A percentile compares a stretch with the other conserved stretches of the same genome.
phyloP scores from a whole-genome alignment of 1,140 invertebrate genomes.

The Neodiprion lecontei region DNA sequence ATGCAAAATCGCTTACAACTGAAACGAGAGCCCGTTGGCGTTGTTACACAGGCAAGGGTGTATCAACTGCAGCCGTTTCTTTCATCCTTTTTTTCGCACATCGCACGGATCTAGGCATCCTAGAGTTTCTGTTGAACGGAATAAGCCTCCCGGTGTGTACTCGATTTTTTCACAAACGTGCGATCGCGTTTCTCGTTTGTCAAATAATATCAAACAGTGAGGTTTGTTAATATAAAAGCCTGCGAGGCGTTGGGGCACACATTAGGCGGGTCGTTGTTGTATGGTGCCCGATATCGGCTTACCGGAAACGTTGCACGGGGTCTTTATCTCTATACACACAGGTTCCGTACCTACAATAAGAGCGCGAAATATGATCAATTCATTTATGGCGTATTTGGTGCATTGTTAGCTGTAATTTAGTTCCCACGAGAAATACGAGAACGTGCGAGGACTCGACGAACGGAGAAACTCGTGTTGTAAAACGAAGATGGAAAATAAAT shows the following conservation, averaged over 20 bases:
- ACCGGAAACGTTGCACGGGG: not conserved
- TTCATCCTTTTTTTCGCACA: not conserved
- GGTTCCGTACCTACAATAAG: conserved; percentile 11
- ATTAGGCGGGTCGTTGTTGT: not conserved
- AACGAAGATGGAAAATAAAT: not conserved
- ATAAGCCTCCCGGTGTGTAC: too few species aligned
- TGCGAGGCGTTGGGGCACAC: not conserved
- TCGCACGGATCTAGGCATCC: too few species aligned
- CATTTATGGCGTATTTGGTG: conserved; percentile 26
- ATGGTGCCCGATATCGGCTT: not conserved
- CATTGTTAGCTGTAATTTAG: conserved; percentile 26
- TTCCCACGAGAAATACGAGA: conserved; percentile 44
- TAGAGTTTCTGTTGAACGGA: too few species aligned
- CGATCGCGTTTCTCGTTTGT: not conserved
- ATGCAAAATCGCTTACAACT: not conserved
- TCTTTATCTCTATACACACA: too few species aligned
- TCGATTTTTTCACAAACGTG: not conserved
- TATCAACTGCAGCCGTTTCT: too few species aligned
- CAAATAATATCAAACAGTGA: not conserved
- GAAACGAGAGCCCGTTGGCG: not conserved
- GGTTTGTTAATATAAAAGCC: not conserved
- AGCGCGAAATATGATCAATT: conserved; percentile 34
- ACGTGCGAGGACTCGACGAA: conserved; percentile 26
- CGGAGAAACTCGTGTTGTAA: not conserved
- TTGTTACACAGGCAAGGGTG: too few species aligned